A percentile compares a stretch with the other conserved stretches of the same genome.
Conservation (phyloP, 2,888 invertebrate species). For the Oithona nana region DNA sequence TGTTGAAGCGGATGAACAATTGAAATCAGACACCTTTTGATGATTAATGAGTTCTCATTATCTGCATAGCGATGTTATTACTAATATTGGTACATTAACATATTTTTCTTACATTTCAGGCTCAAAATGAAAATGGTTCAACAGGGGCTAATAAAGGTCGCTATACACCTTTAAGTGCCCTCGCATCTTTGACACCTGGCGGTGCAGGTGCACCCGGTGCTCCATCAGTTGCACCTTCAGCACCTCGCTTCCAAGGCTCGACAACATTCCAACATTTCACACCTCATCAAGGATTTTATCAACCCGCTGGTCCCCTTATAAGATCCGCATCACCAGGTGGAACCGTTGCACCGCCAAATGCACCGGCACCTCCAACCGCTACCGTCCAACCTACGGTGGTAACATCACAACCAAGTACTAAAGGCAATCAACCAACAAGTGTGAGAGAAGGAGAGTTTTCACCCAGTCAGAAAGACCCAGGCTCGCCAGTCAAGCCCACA, state of each 20-base stretch:
- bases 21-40: too few species aligned
- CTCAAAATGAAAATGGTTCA: neutral
- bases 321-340: neutral
- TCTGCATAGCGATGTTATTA: too few species aligned
- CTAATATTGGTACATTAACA: too few species aligned
- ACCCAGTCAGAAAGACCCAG: neutral
- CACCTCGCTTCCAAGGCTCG: too few species aligned
- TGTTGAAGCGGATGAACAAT: too few species aligned
- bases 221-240: neutral
- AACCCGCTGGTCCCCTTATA: constrained; percentile 12
- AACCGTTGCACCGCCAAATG: too few species aligned
- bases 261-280: too few species aligned
- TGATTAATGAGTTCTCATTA: too few species aligned
- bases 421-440: neutral
- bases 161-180: constrained; percentile 7
- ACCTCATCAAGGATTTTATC: constrained; percentile 9
- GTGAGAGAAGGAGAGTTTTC: neutral
- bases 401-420: neutral
- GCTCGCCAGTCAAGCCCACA: constrained; percentile 7
- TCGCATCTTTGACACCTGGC: neutral
- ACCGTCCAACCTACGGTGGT: constrained; percentile 11
- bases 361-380: constrained; percentile 11
- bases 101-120: neutral
- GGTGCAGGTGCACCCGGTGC: neutral
- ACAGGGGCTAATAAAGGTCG: neutral